Conservation (phyloP, 2,888 invertebrate species). For the Scaptomyza parva region DNA sequence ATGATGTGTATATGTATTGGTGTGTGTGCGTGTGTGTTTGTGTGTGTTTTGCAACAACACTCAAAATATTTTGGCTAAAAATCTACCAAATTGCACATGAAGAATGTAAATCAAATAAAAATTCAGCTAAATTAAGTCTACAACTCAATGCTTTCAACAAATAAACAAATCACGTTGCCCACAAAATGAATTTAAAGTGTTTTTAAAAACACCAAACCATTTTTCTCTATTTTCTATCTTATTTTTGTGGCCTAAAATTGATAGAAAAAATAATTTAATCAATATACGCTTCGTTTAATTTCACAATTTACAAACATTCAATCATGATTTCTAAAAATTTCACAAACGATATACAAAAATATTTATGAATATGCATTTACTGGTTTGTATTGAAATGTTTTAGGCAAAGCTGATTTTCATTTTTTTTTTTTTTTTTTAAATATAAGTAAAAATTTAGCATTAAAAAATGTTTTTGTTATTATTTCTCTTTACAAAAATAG, state of each 20-base stretch:
- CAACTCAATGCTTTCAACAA: background rate
- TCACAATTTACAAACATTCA: background rate
- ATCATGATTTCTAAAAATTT: background rate
- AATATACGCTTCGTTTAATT: background rate
- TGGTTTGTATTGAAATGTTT: background rate
- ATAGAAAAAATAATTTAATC: background rate
- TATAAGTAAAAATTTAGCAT: background rate
- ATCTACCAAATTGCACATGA: background rate
- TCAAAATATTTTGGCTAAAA: conserved; percentile 7
- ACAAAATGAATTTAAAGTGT: background rate
- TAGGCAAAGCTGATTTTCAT: too few species aligned
- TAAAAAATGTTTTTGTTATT: background rate
- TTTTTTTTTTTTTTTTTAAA: background rate
- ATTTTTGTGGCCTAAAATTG: background rate
- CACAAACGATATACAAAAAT: background rate
- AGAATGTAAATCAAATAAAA: background rate
- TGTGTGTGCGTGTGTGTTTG: background rate
- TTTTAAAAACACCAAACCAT: background rate
- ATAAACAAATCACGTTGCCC: background rate
- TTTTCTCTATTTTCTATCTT: background rate
- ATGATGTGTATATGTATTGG: background rate
- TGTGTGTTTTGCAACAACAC: background rate
- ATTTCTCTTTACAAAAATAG: background rate
- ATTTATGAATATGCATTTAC: background rate
- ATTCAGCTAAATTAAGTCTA: background rate